Evolutionary conservation across 2,113 vertebrate genomes (phyloP).

Genomic region (Malurus elegans): DNA sequence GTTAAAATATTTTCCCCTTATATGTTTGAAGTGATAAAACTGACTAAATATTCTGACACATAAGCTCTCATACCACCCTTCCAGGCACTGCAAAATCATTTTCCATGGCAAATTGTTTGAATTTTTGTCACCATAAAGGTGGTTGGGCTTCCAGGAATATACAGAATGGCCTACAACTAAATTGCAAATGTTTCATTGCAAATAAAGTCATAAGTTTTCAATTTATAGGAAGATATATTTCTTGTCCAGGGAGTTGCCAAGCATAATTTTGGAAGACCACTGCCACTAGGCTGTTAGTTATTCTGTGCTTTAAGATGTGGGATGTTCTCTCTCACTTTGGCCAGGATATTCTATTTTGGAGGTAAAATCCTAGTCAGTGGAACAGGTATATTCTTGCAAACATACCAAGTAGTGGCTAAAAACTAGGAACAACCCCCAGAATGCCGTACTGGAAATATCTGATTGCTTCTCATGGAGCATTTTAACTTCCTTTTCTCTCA

Average conservation of each 20-base stretch:
- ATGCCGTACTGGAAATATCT: neutral
- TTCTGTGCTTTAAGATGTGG: neutral
- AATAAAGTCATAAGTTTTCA: neutral
- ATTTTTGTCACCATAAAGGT: neutral
- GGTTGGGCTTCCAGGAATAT: neutral
- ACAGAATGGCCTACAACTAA: neutral
- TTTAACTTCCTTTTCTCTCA: neutral
- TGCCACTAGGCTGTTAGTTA: neutral
- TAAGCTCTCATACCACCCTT: neutral
- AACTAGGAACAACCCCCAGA: neutral
- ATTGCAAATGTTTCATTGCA: neutral
- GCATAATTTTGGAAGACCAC: neutral
- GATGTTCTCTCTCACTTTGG: neutral
- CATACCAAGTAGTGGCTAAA: accelerated
- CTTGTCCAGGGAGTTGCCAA: neutral
- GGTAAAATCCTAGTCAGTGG: neutral
- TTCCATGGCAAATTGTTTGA: neutral
- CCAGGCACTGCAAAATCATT: neutral
- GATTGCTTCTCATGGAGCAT: accelerated
- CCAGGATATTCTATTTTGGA: neutral
- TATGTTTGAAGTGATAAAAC: neutral
- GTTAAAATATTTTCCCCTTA: neutral
- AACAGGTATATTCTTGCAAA: neutral
- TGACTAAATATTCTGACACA: neutral
- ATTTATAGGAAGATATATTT: neutral